Conservation (phyloP, 2,113 vertebrate species). For the Hassar affinis region DNA sequence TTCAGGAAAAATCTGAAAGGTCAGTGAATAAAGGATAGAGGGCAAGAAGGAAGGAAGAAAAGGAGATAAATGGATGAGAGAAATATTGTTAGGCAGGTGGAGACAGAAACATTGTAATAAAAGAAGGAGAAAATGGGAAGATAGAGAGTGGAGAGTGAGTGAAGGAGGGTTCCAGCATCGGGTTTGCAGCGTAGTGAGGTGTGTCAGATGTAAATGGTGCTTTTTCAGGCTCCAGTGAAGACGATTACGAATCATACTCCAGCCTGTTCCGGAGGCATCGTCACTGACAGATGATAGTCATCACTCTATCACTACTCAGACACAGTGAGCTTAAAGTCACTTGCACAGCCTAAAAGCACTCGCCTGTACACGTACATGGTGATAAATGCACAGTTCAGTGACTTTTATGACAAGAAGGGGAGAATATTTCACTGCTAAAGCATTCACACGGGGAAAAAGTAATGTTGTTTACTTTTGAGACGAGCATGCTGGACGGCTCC, state of each 20-base stretch:
- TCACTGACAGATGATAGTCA: conserved; percentile 36
- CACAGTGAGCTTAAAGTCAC: conserved; percentile 2
- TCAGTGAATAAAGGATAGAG: not conserved
- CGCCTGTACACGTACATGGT: not conserved
- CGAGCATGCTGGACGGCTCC: not conserved
- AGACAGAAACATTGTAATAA: not conserved
- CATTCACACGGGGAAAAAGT: not conserved
- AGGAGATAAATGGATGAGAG: not conserved
- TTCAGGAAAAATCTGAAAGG: not conserved
- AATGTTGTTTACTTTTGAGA: conserved; percentile 13
- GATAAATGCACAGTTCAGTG: not conserved
- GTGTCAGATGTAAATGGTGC: conserved; percentile 35
- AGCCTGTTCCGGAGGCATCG: not conserved
- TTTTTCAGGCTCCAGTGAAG: conserved; percentile 28
- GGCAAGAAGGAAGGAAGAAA: not conserved
- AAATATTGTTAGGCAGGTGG: not conserved
- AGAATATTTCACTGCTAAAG: not conserved
- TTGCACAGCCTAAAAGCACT: not conserved
- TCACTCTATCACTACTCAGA: conserved; percentile 24
- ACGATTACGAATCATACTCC: conserved; percentile 24
- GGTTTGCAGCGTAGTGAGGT: conserved; percentile 22
- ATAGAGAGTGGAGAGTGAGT: not conserved
- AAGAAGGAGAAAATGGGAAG: not conserved
- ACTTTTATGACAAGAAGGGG: not conserved
- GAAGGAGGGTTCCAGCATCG: not conserved